A percentile compares a stretch with the other conserved stretches of the same genome.
These are phyloP conservation scores for Drosophila neocordata DNA, from an alignment of 1,140 invertebrate species.

Conservation along the genomic window DNA sequence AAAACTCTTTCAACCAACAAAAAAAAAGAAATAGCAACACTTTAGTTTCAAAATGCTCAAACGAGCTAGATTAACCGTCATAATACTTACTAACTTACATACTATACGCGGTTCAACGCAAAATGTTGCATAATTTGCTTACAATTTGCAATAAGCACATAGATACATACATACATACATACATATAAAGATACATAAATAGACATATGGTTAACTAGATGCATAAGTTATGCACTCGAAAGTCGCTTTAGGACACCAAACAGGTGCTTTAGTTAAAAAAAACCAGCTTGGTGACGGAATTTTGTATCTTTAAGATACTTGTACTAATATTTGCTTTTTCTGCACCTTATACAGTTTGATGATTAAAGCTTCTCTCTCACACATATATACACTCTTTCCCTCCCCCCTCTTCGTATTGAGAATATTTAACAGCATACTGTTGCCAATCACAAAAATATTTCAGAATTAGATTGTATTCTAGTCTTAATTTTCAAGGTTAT, in stretches of 20 bases:
- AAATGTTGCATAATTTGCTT: slow-evolving; percentile 9
- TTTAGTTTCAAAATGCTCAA: slow-evolving; percentile 6
- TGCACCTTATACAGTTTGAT: slow-evolving; percentile 2
- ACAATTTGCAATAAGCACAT: slow-evolving; percentile 3
- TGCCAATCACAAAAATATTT: slow-evolving; percentile 10
- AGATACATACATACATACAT: too few species aligned
- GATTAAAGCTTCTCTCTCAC: slow-evolving; percentile 3
- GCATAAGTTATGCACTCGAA: slow-evolving; percentile 15
- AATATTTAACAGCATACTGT: slow-evolving; percentile 6
- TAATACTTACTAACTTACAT: background rate
- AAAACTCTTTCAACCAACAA: slow-evolving; percentile 1
- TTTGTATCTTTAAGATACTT: slow-evolving; percentile 9
- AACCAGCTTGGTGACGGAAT: slow-evolving; percentile 15
- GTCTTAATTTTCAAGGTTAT: slow-evolving; percentile 17
- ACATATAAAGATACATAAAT: background rate
- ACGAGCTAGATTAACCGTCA: slow-evolving; percentile 9
- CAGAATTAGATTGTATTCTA: slow-evolving; percentile 27
- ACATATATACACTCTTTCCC: background rate
- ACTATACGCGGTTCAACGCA: background rate
- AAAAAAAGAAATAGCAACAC: slow-evolving; percentile 1
- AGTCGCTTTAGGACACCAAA: slow-evolving; percentile 11
- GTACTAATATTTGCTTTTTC: slow-evolving; percentile 1
- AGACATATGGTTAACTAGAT: slow-evolving; percentile 3
- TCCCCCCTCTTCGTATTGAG: background rate
- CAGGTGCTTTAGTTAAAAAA: slow-evolving; percentile 8